A percentile compares a stretch with the other conserved stretches of the same genome.
Evolutionary conservation across 1,140 invertebrate species (phyloP).

Genomic region (Heterodera schachtii): DNA sequence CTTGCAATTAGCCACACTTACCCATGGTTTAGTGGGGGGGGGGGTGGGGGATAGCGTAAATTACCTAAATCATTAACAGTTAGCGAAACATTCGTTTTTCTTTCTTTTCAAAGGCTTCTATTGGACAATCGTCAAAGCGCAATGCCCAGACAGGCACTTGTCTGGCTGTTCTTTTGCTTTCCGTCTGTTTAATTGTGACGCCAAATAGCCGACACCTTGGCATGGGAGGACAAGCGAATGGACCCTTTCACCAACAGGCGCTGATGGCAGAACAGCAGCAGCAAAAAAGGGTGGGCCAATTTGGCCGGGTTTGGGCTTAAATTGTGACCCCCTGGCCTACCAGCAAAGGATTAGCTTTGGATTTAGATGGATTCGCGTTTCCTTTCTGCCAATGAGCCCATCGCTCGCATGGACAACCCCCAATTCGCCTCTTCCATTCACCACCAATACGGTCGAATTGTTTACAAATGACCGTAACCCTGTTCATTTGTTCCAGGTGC

Average conservation of each 20-base stretch:
- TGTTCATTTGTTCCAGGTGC: conserved; percentile 18
- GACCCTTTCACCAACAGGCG: not conserved
- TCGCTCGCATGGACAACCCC: not conserved
- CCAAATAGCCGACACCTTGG: conserved; percentile 48
- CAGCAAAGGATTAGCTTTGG: not conserved
- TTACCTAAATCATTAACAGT: not conserved
- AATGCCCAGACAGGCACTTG: conserved; percentile 62
- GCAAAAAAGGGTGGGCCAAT: too few species aligned
- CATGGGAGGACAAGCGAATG: conserved; percentile 1
- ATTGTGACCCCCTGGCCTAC: too few species aligned
- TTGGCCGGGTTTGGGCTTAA: too few species aligned
- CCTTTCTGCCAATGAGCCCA: not conserved
- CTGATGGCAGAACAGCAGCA: not conserved
- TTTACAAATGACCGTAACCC: not conserved
- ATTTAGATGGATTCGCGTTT: not conserved
- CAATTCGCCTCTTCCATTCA: not conserved
- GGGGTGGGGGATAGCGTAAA: not conserved
- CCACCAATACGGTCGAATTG: not conserved
- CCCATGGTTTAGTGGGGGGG: not conserved
- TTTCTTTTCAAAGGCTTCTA: conserved; percentile 26
- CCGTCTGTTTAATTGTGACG: conserved; percentile 60
- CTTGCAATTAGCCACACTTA: not conserved
- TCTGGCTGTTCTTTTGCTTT: conserved; percentile 60
- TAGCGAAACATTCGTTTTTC: too few species aligned
- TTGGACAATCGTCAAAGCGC: conserved; percentile 48